Evolutionary conservation across 1,140 invertebrate species (phyloP), one percentile per base, ranked within the genome.

Genomic region (Drosophila persimilis): DNA sequence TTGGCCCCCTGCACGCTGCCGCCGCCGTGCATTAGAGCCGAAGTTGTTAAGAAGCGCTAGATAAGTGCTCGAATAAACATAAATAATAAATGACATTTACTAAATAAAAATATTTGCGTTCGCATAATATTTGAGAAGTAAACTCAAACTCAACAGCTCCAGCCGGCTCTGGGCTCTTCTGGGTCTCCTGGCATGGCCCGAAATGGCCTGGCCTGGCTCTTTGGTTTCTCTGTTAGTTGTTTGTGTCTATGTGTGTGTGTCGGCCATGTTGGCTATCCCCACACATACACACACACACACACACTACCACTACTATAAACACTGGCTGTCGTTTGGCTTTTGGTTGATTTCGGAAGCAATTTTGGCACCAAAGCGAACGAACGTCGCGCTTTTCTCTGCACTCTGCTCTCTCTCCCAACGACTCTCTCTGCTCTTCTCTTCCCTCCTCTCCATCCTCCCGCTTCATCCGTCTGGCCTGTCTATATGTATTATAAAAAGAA

Each of bases 1-100:
- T 78, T 86, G 81, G 74, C 63, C 43, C 39, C 47, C 26, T 1
- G 7, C 41, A 35, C 44, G 17, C 58, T 43, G 63, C 41, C 47
- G 39, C 56, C 48, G 65, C 70, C 75, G 66, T 86, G 83, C 84
- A 88, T 83, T 89, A 89, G 83, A 81, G 85, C 80, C 77, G 73
- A 89, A 89, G 79, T 89, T 88, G 84, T 89, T 89, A 89, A 89
- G 85, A 77, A 89, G 85, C 85, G 85, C 89, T 90, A 90, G 89
- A 90, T 90, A 90, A 90, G 89, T 90, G 89, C 89, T 90, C 89
- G 89, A 90, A 90, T 90, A 90, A 90, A 90, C 80, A 90, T 90
- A 90, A 90, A 90, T 90, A 90, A 90, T 90, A 90, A 90, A 90
- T 90, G 89, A 90, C 89, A 90, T 90, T 90, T 90, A 90, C 89